Evolutionary conservation across 2,113 vertebrate genomes (phyloP), one percentile per base, ranked within the genome.

Genomic region (Eurystomus gularis): DNA sequence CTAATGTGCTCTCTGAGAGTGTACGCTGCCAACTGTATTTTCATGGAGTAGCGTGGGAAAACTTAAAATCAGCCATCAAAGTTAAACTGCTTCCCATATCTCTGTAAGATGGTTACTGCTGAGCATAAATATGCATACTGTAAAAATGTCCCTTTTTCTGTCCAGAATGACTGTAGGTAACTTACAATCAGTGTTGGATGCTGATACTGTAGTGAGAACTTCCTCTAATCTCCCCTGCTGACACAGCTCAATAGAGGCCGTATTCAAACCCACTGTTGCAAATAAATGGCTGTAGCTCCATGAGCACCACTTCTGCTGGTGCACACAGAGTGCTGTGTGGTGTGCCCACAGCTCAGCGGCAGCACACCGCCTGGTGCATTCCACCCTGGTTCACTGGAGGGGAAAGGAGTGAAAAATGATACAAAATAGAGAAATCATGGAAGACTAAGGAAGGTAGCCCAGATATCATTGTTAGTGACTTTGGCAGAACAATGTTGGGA

Each of bases 11-110:
- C 77, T 76, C 78, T 87, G 61, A 66, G 80, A 86, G 83, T 2
- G 3, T 81, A 78, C 0, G 6, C 81, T 96, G 84, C 89, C 91
- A 94, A 90, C 81, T 85, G 52, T 93, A 76, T 90, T 87, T 95
- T 93, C 93, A n/a, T 57, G 55, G 60, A 31, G 31, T 73, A 46
- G 49, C 92, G 68, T 91, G 83, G 73, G 94, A 94, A 96, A 96
- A 95, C 86, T 89, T 87, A 95, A 96, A 96, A 89, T 68, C 81
- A 94, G 69, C 48, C 57, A 91, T 91, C 77, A 79, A 82, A 97
- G 55, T 84, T 64, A 71, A 91, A 95, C 61, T 80, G 57, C 84
- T 93, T 91, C 61, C 29, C 28, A 49, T 87, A 75, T 91, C 77
- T 49, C 73, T 60, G 23, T 55, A 33, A 79, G 73, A 76, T 18